phyloP scores from a whole-genome alignment of 2,797 vertebrate genomes.

The Phrynocephalus guinanensis region DNA sequence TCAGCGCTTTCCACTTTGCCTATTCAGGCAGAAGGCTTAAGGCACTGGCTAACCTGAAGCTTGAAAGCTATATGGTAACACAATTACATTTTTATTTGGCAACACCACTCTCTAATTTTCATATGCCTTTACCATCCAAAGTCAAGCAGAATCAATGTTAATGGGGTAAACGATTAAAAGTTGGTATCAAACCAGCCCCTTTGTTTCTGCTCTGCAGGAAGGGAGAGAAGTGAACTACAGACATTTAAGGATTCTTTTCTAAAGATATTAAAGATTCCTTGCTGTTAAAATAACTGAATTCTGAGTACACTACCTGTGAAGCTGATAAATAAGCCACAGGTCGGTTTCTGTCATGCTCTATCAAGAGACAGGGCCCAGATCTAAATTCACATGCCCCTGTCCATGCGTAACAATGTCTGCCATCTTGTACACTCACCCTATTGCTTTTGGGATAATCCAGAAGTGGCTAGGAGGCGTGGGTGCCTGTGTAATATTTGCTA shows the following conservation, averaged over 20 bases:
- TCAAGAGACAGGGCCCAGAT: accelerated
- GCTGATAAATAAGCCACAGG: background rate
- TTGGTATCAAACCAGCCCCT: accelerated
- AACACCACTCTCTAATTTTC: background rate
- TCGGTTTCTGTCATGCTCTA: accelerated
- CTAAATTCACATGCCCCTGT: background rate
- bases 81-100: background rate
- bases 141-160: slow-evolving; percentile 4
- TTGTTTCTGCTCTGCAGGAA: background rate
- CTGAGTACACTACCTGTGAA: background rate
- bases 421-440: background rate
- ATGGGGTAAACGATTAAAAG: background rate
- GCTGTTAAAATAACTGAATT: background rate
- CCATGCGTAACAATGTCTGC: background rate
- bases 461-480: background rate
- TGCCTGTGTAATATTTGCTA: background rate
- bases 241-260: background rate
- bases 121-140: background rate
- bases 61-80: background rate
- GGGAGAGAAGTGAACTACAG: background rate
- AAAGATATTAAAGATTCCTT: slow-evolving; percentile 16
- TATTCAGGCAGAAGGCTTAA: slow-evolving; percentile 8
- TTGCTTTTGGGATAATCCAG: background rate
- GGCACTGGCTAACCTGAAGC: background rate
- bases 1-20: slow-evolving; percentile 4